Conservation (phyloP, 2,888 invertebrate genomes). For the Tachystola acroxantha region DNA sequence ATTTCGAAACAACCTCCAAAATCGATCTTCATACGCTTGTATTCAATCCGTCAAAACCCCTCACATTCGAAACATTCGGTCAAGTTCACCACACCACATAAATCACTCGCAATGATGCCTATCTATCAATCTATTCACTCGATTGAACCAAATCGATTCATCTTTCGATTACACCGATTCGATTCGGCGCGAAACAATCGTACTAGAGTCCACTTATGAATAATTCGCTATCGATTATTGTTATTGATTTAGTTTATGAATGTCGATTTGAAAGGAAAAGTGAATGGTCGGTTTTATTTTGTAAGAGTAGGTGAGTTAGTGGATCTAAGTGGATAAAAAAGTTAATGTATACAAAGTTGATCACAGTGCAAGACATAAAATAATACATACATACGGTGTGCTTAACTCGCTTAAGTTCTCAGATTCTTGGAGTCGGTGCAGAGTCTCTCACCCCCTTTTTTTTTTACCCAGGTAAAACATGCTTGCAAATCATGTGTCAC, state of each 20-base stretch:
- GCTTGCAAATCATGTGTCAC: no score
- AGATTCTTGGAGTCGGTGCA: no score
- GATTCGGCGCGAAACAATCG: conserved; percentile 54
- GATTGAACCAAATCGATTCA: conserved; percentile 63
- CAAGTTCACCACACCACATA: conserved; percentile 51
- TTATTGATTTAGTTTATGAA: conserved; percentile 30
- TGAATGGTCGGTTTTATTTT: conserved; percentile 9
- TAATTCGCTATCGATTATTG: conserved; percentile 43
- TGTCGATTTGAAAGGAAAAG: conserved; percentile 19
- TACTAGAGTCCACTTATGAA: conserved; percentile 37
- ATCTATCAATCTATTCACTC: conserved; percentile 64
- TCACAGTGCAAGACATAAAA: no score
- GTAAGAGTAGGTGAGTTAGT: no score
- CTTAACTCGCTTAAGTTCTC: no score
- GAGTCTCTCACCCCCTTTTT: no score
- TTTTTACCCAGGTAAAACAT: no score
- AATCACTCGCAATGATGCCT: conserved; percentile 53
- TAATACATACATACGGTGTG: no score
- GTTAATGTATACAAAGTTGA: no score
- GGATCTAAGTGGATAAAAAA: no score
- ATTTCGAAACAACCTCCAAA: no score
- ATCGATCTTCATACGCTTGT: no score
- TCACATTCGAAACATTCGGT: conserved; percentile 27
- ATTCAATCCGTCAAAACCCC: background rate
- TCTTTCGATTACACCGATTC: conserved; percentile 52